A percentile compares a stretch with the other conserved stretches of the same genome.
Evolutionary conservation across 2,888 invertebrate genomes (phyloP).

Genomic region (Dorcus hopei): DNA sequence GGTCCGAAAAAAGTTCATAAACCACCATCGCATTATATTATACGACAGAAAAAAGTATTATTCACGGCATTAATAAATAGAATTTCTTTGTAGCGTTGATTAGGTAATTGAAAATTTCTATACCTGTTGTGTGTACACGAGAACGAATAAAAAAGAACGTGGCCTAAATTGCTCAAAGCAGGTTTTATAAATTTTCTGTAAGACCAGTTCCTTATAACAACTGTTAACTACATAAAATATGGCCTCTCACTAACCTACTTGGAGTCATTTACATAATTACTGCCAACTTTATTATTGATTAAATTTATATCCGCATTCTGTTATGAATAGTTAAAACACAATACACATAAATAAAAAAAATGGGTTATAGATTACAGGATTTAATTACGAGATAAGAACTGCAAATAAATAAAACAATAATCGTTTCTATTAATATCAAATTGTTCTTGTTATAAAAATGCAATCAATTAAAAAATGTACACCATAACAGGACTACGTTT

Average conservation of each 20-base stretch:
- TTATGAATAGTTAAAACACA: background rate
- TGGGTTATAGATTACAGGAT: too few relatives aligned
- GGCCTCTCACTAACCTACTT: conserved; percentile 36
- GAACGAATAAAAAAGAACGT: conserved; percentile 13
- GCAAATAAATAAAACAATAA: too few relatives aligned
- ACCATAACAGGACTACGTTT: too few relatives aligned
- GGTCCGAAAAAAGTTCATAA: background rate
- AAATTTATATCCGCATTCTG: conserved; percentile 24
- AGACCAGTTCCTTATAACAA: conserved; percentile 28
- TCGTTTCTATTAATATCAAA: too few relatives aligned
- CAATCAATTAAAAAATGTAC: too few relatives aligned
- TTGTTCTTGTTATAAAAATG: too few relatives aligned
- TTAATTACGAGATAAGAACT: too few relatives aligned
- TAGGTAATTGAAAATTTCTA: conserved; percentile 8
- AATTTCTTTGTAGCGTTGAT: conserved; percentile 11
- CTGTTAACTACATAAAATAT: conserved; percentile 29
- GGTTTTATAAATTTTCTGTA: conserved; percentile 26
- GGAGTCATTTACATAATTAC: conserved; percentile 33
- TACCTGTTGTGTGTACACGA: background rate
- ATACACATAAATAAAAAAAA: too few relatives aligned
- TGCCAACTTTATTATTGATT: conserved; percentile 25
- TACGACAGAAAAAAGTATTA: background rate
- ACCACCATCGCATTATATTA: background rate
- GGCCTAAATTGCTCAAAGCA: conserved; percentile 26
- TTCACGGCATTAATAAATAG: background rate